A percentile compares a stretch with the other conserved stretches of the same genome.
Evolutionary conservation across 2,113 vertebrate genomes (phyloP).

Genomic region (Camelus bactrianus): DNA sequence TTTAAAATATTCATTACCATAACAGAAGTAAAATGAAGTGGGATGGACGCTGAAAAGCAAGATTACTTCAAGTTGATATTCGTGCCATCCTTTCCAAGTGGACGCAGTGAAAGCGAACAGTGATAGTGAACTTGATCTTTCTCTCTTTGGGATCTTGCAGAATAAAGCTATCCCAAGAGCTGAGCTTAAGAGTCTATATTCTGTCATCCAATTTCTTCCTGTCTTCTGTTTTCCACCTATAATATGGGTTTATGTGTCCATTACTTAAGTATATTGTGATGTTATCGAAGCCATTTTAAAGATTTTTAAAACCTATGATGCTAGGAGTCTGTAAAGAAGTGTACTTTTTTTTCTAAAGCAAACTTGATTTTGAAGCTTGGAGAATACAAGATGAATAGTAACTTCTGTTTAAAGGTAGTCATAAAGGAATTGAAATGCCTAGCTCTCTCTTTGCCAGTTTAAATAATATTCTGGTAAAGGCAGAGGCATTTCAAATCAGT

Average conservation of each 20-base stretch:
- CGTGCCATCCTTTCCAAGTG: not conserved
- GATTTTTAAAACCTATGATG: not conserved
- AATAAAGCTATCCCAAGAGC: not conserved
- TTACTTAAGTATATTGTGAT: not conserved
- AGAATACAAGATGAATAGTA: constrained; percentile 52
- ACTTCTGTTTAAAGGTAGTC: constrained; percentile 53
- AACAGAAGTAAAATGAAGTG: not conserved
- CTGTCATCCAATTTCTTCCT: not conserved
- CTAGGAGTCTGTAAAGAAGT: not conserved
- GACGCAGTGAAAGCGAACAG: not conserved
- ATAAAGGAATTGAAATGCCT: constrained; percentile 26
- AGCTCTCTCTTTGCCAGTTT: not conserved
- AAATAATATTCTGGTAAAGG: constrained; percentile 46
- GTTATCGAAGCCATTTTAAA: not conserved
- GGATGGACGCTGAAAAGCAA: not conserved
- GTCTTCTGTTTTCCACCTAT: not conserved
- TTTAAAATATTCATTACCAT: constrained; percentile 9
- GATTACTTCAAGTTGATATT: not conserved
- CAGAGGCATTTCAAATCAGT: constrained; percentile 45
- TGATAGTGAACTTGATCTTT: constrained; percentile 28
- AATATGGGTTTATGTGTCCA: not conserved
- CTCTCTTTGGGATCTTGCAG: not conserved
- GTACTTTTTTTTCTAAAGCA: constrained; percentile 30
- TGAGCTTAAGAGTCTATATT: not conserved
- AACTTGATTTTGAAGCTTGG: constrained; percentile 39